Conservation (phyloP, 2,113 vertebrate genomes). For the Notiomystis cincta region DNA sequence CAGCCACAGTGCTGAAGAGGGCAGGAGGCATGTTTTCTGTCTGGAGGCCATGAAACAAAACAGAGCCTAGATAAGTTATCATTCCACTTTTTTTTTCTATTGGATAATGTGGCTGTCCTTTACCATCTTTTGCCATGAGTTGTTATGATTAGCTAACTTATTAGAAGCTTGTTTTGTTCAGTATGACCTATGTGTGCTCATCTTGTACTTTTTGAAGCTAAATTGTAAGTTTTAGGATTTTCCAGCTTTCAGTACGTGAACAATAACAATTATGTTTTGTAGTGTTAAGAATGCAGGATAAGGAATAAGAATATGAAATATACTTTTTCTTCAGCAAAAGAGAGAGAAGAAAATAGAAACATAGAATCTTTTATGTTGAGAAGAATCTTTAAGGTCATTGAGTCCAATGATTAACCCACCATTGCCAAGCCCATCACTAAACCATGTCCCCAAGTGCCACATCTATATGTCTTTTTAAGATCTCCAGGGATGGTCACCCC, state of each 20-base stretch:
- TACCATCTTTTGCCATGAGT: background rate
- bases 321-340: background rate
- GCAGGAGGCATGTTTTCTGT: background rate
- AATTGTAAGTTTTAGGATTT: background rate
- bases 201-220: background rate
- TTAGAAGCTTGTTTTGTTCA: background rate
- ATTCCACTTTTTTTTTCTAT: background rate
- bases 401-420: background rate
- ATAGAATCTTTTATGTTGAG: background rate
- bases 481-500: too few relatives aligned
- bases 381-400: background rate
- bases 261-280: background rate
- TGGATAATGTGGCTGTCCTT: background rate
- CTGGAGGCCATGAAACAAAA: background rate
- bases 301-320: background rate
- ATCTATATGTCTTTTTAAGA: background rate
- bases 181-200: background rate
- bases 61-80: background rate
- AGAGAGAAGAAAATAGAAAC: background rate
- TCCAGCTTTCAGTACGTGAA: background rate
- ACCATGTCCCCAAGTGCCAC: rapidly evolving
- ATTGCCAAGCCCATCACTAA: background rate
- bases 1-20: background rate
- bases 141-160: background rate
- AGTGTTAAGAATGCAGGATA: background rate